phyloP scores from a whole-genome alignment of 2,888 invertebrate species.

The Tetrapedia diversipes region DNA sequence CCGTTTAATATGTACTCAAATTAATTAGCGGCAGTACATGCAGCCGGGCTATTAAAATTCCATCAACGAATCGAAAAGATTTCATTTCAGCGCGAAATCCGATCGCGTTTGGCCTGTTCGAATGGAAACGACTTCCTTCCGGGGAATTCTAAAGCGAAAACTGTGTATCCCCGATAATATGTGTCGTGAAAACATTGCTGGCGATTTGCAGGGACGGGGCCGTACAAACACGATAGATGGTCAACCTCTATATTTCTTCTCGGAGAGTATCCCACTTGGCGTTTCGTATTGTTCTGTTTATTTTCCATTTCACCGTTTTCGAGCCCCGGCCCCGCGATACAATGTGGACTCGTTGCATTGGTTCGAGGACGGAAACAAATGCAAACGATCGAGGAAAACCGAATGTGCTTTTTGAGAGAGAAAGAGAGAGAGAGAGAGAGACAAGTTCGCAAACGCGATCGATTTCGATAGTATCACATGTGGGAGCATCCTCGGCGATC shows the following conservation, averaged over 20 bases:
- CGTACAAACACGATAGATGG: neutral
- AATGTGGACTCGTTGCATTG: neutral
- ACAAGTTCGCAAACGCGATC: neutral
- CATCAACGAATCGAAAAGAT: neutral
- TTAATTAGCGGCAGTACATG: slow-evolving; percentile 19
- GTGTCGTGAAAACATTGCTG: neutral
- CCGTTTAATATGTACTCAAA: slow-evolving; percentile 1
- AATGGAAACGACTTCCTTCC: neutral
- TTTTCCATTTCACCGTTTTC: neutral
- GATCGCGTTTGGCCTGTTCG: slow-evolving; percentile 1
- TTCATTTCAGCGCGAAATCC: slow-evolving; percentile 20
- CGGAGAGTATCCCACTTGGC: neutral
- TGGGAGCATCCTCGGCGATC: slow-evolving; percentile 8
- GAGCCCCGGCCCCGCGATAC: neutral
- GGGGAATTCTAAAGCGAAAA: slow-evolving; percentile 1
- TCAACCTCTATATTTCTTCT: neutral
- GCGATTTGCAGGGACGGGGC: neutral
- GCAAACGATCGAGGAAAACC: neutral
- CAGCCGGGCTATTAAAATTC: slow-evolving; percentile 23
- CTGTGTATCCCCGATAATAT: neutral
- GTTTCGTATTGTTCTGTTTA: neutral
- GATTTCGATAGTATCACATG: neutral
- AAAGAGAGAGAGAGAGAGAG: too few relatives aligned
- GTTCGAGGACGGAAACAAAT: neutral
- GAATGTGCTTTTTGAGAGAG: too few relatives aligned